A percentile compares a stretch with the other conserved stretches of the same genome.
phyloP scores from a whole-genome alignment of 2,888 invertebrate genomes.

The Mycalesis mineus region DNA sequence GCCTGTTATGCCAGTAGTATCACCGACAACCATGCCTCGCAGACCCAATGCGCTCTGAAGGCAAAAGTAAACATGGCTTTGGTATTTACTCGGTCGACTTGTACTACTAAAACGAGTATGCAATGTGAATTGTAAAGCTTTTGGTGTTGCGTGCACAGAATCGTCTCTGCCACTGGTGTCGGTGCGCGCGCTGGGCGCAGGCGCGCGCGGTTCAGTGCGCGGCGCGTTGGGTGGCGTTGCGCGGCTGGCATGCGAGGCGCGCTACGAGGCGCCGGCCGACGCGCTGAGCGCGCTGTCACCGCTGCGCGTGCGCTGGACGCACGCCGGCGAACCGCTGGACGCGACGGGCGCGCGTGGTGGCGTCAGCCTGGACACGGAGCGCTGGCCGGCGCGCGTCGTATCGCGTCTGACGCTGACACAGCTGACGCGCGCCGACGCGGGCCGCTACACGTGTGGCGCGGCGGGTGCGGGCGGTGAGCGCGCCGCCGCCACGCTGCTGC shows the following conservation, averaged over 20 bases:
- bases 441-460: constrained; percentile 79
- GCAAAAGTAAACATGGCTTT: too few relatives aligned
- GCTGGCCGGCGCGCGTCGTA: constrained; percentile 75
- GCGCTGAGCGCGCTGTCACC: constrained; percentile 42
- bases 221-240: constrained; percentile 42
- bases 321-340: constrained; percentile 38
- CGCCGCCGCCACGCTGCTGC: constrained; percentile 21
- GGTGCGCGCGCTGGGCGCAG: constrained; percentile 26
- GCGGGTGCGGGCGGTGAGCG: constrained; percentile 33
- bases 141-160: constrained; percentile 30
- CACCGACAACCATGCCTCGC: too few relatives aligned
- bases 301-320: constrained; percentile 49
- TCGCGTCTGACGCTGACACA: constrained; percentile 80
- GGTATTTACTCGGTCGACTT: too few relatives aligned
- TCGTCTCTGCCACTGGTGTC: constrained; percentile 34
- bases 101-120: too few relatives aligned
- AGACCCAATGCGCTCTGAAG: too few relatives aligned
- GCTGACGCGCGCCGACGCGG: constrained; percentile 74
- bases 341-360: constrained; percentile 60
- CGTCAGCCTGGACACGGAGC: constrained; percentile 81
- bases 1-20: too few relatives aligned
- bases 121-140: too few relatives aligned
- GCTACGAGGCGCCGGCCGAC: constrained; percentile 40
- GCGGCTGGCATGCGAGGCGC: constrained; percentile 55
- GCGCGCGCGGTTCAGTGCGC: constrained; percentile 17